These are phyloP conservation scores for Thaleichthys pacificus DNA, from an alignment of 2,797 vertebrate genomes.

Conservation along the genomic window DNA sequence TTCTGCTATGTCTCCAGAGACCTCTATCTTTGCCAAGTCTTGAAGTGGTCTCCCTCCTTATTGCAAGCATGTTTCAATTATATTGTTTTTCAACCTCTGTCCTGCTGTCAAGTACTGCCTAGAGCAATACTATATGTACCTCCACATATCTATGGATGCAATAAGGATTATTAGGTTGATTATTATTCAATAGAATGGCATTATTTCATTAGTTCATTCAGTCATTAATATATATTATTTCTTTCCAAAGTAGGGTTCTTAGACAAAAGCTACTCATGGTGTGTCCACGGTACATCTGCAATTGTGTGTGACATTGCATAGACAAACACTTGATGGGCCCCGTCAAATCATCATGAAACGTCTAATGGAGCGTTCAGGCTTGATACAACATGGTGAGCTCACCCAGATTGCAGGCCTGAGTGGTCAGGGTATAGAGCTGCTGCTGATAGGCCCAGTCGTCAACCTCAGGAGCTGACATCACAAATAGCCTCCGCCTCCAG, in stretches of 20 bases:
- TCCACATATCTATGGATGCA: not conserved
- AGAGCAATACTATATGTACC: not conserved
- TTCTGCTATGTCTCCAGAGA: slow-evolving; percentile 37
- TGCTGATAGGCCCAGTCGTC: slow-evolving; percentile 90
- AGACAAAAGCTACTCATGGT: not conserved
- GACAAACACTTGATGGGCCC: not conserved
- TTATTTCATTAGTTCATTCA: not conserved
- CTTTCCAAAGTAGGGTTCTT: not conserved
- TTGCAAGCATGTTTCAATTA: not conserved
- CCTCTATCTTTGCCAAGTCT: slow-evolving; percentile 64
- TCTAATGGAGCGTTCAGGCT: not conserved
- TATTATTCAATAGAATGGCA: not conserved
- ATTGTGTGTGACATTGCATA: not conserved
- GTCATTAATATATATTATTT: not conserved
- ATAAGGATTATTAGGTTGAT: not conserved
- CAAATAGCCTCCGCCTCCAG: slow-evolving; percentile 84
- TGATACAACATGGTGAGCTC: slow-evolving; percentile 43
- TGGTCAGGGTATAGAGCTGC: slow-evolving; percentile 82
- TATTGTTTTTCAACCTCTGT: no score
- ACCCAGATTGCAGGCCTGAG: slow-evolving; percentile 89
- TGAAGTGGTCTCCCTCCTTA: slow-evolving; percentile 14
- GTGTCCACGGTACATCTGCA: not conserved
- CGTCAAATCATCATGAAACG: not conserved
- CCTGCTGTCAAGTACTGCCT: not conserved
- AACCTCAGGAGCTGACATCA: slow-evolving; percentile 83